Percentiles rank a stretch among this genome's conserved stretches.
Conservation (phyloP, 2,113 vertebrate genomes). For the Anthoscopus minutus region DNA sequence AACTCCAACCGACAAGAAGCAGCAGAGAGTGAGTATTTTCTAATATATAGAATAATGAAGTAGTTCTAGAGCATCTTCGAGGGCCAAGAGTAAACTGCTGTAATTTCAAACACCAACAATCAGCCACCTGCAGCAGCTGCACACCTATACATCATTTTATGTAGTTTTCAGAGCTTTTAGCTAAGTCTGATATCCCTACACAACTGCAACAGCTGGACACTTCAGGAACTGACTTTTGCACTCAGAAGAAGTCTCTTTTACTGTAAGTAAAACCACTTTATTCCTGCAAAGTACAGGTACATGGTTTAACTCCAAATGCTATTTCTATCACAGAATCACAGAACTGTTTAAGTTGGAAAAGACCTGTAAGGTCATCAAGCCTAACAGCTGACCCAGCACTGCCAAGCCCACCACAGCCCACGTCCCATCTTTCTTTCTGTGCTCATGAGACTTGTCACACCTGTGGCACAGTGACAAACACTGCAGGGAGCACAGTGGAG, state of each 20-base stretch:
- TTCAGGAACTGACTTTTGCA: not conserved
- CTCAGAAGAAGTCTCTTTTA: not conserved
- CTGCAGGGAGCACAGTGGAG: not conserved
- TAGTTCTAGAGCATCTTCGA: not conserved
- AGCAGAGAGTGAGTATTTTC: not conserved
- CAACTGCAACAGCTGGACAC: not conserved
- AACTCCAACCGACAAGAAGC: not conserved
- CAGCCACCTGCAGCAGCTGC: not conserved
- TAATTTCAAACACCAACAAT: not conserved
- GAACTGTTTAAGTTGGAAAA: not conserved
- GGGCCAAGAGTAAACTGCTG: not conserved
- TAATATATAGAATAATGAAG: not conserved
- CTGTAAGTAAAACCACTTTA: not conserved
- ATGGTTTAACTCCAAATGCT: not conserved
- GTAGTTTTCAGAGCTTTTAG: not conserved
- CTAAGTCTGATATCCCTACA: not conserved
- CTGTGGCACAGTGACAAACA: not conserved
- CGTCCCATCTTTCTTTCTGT: accelerated
- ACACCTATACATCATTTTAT: not conserved
- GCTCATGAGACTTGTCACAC: not conserved
- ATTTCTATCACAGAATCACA: not conserved
- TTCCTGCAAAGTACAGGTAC: not conserved
- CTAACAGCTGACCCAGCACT: accelerated
- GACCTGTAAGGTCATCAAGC: not conserved
- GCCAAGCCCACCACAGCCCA: not conserved